These are phyloP conservation scores for Lasioglossum leucozonium DNA, from an alignment of 2,888 invertebrate species.

Conservation along the genomic window DNA sequence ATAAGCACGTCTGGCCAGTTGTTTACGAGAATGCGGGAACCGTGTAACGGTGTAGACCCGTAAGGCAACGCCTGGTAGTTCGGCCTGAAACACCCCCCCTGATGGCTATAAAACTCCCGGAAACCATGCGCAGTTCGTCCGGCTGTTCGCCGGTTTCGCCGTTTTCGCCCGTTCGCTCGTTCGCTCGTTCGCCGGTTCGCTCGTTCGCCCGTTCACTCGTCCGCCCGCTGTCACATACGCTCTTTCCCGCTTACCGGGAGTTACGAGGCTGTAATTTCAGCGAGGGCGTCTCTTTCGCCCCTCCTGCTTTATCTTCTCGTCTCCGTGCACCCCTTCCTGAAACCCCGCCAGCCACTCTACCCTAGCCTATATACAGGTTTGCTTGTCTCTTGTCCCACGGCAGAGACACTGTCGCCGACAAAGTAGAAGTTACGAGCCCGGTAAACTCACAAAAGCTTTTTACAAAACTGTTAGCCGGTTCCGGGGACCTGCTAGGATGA, in stretches of 20 bases:
- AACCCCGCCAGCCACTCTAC: slow-evolving; percentile 39
- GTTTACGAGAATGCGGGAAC: slow-evolving; percentile 81
- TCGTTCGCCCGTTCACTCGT: slow-evolving; percentile 67
- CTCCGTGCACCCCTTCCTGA: slow-evolving; percentile 42
- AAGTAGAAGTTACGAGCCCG: slow-evolving; percentile 80
- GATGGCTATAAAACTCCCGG: slow-evolving; percentile 79
- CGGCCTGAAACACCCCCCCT: slow-evolving; percentile 72
- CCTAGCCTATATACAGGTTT: slow-evolving; percentile 44
- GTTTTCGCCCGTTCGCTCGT: background rate
- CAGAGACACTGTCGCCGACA: slow-evolving; percentile 73
- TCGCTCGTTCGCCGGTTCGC: slow-evolving; percentile 32
- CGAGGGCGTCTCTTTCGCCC: slow-evolving; percentile 65
- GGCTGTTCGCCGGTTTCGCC: slow-evolving; percentile 67
- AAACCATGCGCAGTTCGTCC: slow-evolving; percentile 71
- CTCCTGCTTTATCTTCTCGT: slow-evolving; percentile 64
- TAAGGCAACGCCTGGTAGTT: slow-evolving; percentile 73
- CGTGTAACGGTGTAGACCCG: slow-evolving; percentile 76
- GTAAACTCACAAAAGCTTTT: slow-evolving; percentile 83
- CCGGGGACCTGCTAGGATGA: slow-evolving; percentile 48
- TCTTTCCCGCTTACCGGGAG: slow-evolving; percentile 81
- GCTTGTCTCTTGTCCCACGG: slow-evolving; percentile 70
- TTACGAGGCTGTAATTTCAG: slow-evolving; percentile 82
- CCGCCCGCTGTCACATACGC: slow-evolving; percentile 79
- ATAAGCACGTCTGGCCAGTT: slow-evolving; percentile 72
- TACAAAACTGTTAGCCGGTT: slow-evolving; percentile 78